Percentiles rank a stretch among this genome's conserved stretches.
phyloP scores from a whole-genome alignment of 1,140 invertebrate species.

The Helicorthomorpha holstii region DNA sequence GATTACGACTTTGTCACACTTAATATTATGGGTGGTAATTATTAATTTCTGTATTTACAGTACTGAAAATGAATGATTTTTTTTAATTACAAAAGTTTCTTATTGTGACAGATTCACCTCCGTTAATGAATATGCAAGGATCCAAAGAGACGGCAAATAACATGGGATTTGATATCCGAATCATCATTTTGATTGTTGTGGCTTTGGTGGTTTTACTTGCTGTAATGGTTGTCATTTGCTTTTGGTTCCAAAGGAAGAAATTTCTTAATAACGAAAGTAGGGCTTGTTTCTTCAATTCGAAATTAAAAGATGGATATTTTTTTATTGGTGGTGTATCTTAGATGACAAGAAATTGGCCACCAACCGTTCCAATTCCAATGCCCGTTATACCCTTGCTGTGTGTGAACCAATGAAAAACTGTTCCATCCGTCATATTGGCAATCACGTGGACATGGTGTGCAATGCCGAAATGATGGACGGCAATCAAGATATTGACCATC shows the following conservation, averaged over 20 bases:
- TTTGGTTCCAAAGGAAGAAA: neutral
- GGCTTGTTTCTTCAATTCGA: neutral
- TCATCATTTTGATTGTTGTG: neutral
- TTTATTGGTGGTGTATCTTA: neutral
- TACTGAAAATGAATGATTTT: neutral
- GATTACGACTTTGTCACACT: constrained; percentile 13
- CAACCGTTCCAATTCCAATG: neutral
- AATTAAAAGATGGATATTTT: neutral
- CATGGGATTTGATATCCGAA: neutral
- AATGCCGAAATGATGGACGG: too few species aligned
- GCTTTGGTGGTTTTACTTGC: neutral
- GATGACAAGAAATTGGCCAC: neutral
- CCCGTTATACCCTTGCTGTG: neutral
- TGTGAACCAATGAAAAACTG: neutral
- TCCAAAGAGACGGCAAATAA: neutral
- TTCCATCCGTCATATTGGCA: neutral
- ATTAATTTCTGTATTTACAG: neutral
- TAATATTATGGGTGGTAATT: neutral
- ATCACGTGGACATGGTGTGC: too few species aligned
- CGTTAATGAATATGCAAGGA: constrained; percentile 1
- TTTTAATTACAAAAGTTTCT: neutral
- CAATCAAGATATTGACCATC: too few species aligned
- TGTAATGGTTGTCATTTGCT: neutral
- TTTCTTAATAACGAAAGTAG: neutral
- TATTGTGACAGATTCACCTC: neutral